These are phyloP conservation scores for Excalfactoria chinensis DNA, from an alignment of 2,113 vertebrate genomes.

Conservation along the genomic window DNA sequence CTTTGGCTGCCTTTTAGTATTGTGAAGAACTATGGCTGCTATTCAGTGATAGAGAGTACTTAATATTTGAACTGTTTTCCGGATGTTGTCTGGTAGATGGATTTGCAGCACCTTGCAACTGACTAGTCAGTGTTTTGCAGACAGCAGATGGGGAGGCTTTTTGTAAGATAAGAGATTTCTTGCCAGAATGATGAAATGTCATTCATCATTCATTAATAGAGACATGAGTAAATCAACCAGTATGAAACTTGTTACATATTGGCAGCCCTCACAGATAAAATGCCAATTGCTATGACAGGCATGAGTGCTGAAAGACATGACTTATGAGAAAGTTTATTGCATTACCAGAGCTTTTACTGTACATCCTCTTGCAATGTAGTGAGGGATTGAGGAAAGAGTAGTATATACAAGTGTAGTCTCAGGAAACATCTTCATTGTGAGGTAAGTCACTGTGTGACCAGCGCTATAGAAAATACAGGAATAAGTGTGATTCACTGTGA, in stretches of 20 bases:
- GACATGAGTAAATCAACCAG: not conserved
- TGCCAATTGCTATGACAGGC: slow-evolving; percentile 23
- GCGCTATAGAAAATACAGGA: not conserved
- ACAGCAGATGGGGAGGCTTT: not conserved
- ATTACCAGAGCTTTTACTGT: not conserved
- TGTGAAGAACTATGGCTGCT: not conserved
- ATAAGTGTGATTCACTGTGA: not conserved
- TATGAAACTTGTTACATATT: slow-evolving; percentile 12
- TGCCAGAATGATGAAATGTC: not conserved
- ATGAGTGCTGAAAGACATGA: not conserved
- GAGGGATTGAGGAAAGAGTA: not conserved
- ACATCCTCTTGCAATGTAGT: not conserved
- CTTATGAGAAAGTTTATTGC: not conserved
- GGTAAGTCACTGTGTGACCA: not conserved
- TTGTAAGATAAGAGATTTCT: slow-evolving; percentile 5
- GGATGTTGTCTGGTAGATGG: not conserved
- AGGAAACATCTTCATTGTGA: not conserved
- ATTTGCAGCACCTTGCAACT: not conserved
- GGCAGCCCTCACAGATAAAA: slow-evolving; percentile 11
- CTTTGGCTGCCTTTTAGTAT: not conserved
- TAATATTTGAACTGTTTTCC: not conserved
- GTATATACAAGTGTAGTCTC: rapidly evolving
- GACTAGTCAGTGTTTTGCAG: not conserved
- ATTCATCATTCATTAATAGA: slow-evolving; percentile 4
- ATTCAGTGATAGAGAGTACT: not conserved